Conservation (phyloP, 2,797 vertebrate genomes). For the Mormyrops attenuatus region DNA sequence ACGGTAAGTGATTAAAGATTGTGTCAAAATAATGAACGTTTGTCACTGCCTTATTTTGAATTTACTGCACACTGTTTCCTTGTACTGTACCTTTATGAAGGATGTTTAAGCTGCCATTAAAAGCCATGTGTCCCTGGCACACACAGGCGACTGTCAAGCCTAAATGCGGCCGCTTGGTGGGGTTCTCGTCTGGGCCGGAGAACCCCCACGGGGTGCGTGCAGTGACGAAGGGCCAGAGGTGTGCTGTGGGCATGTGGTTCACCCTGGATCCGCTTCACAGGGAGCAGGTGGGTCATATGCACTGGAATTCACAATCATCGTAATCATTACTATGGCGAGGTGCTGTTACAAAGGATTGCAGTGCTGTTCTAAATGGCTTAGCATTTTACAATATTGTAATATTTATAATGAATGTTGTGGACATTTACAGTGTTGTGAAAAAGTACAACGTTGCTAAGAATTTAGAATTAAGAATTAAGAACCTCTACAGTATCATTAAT, state of each 20-base stretch:
- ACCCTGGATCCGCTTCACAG: constrained; percentile 67
- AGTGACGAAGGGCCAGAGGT: constrained; percentile 68
- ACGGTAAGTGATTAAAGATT: constrained; percentile 67
- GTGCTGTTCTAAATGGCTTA: background rate
- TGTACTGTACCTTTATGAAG: background rate
- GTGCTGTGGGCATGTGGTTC: constrained; percentile 70
- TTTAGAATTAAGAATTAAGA: background rate
- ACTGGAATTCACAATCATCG: background rate
- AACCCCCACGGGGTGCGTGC: constrained; percentile 85
- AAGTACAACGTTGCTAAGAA: background rate
- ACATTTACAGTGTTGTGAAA: background rate
- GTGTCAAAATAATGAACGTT: background rate
- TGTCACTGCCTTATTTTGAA: background rate
- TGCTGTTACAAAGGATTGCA: background rate
- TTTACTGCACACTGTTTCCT: background rate
- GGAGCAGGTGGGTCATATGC: constrained; percentile 61
- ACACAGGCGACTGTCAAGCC: constrained; percentile 87
- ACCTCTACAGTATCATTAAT: background rate
- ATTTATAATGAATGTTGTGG: background rate
- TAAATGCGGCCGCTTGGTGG: constrained; percentile 86
- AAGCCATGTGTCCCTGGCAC: background rate
- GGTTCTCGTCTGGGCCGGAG: constrained; percentile 92
- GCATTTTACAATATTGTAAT: background rate
- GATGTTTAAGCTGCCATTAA: background rate
- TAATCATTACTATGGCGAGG: background rate